phyloP scores from a whole-genome alignment of 2,888 invertebrate genomes.

The Drosophila robusta region DNA sequence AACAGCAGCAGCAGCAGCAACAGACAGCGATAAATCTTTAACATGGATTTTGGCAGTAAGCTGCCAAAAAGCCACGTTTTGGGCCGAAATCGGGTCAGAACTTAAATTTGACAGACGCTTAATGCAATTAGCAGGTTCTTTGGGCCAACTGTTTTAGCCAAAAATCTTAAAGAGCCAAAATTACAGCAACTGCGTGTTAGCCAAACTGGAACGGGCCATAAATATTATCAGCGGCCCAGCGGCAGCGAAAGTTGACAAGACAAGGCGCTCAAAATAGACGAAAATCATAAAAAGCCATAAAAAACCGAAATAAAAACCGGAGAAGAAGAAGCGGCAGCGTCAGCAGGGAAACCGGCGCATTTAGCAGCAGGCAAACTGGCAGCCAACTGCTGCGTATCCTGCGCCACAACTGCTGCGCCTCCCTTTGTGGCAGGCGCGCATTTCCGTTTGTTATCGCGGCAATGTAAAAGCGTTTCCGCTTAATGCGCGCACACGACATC shows the following conservation, averaged over 20 bases:
- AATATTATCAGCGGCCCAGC: conserved; percentile 63
- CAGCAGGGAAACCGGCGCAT: conserved; percentile 55
- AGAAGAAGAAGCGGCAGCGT: conserved; percentile 6
- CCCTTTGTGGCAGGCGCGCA: conserved; percentile 61
- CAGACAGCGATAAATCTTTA: conserved; percentile 71
- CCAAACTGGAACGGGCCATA: conserved; percentile 51
- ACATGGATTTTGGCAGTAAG: conserved; percentile 71
- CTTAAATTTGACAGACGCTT: conserved; percentile 52
- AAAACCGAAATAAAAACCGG: conserved; percentile 19
- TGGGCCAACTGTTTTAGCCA: conserved; percentile 17
- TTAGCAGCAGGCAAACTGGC: conserved; percentile 71
- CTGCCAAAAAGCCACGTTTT: conserved; percentile 57
- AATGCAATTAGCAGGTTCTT: conserved; percentile 27
- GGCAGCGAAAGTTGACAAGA: conserved; percentile 38
- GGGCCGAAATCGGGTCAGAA: conserved; percentile 20
- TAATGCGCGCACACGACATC: conserved; percentile 57
- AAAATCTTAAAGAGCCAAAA: conserved; percentile 29
- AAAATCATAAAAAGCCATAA: conserved; percentile 34
- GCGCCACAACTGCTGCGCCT: conserved; percentile 19
- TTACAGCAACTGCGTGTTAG: conserved; percentile 18
- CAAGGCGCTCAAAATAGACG: conserved; percentile 17
- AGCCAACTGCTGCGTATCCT: conserved; percentile 58
- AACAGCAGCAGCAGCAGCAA: conserved; percentile 12
- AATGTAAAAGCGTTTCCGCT: conserved; percentile 78
- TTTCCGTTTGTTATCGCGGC: conserved; percentile 79